phyloP scores from a whole-genome alignment of 2,113 vertebrate species.

The Phaethon lepturus region DNA sequence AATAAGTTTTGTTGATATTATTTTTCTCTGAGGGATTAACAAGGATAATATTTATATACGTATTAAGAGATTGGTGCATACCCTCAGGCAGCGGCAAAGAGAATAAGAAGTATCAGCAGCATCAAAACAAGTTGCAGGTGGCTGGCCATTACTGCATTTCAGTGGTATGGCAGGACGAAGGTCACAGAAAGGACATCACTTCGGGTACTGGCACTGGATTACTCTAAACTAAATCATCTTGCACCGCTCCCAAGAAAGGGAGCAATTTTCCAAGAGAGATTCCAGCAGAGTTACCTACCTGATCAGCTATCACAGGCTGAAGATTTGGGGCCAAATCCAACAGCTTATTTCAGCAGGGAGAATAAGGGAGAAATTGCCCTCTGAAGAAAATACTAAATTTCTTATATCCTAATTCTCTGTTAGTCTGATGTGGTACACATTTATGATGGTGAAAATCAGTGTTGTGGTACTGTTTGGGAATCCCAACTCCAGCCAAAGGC shows the following conservation, averaged over 20 bases:
- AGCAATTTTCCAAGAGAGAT: neutral
- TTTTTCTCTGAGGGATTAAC: conserved; percentile 11
- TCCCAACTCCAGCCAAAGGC: neutral
- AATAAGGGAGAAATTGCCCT: neutral
- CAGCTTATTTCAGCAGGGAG: neutral
- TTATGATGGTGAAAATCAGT: neutral
- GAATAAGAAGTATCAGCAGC: neutral
- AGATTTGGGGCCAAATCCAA: neutral
- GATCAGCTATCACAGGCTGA: fast-evolving
- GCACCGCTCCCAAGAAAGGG: neutral
- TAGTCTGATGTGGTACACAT: neutral
- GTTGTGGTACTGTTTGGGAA: neutral
- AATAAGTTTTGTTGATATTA: conserved; percentile 13
- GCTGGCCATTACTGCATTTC: neutral
- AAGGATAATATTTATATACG: conserved; percentile 21
- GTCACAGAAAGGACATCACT: neutral
- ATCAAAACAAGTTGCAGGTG: neutral
- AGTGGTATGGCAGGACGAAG: neutral
- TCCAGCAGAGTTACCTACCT: neutral
- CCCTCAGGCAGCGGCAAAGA: neutral
- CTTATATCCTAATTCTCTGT: neutral
- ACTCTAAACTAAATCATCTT: neutral
- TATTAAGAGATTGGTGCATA: neutral
- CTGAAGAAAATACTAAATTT: neutral
- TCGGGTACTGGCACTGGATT: neutral